Evolutionary conservation across 2,888 invertebrate genomes (phyloP).

Genomic region (Yponomeuta sedellus): DNA sequence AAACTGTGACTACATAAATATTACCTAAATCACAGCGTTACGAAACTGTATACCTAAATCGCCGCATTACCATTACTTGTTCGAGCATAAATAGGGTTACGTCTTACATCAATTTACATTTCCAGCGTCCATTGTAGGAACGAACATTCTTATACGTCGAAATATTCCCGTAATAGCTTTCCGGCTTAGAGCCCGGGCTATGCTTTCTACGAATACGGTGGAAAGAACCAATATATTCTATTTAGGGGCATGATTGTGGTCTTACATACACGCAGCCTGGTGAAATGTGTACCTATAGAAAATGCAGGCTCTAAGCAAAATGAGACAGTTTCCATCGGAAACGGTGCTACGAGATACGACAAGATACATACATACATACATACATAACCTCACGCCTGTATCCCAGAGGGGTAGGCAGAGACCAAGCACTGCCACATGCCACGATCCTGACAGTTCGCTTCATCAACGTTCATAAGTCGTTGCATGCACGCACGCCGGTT

Average conservation of each 20-base stretch:
- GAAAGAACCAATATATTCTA: background rate
- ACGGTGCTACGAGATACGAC: background rate
- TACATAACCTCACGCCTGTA: no score
- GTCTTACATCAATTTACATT: background rate
- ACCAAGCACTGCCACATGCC: no score
- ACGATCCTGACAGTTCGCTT: no score
- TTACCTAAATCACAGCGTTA: background rate
- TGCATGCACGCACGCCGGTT: no score
- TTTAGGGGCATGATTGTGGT: constrained; percentile 1
- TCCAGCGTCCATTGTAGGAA: background rate
- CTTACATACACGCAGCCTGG: background rate
- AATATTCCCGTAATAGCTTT: constrained; percentile 3
- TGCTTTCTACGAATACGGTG: background rate
- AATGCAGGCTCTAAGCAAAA: background rate
- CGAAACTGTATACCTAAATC: background rate
- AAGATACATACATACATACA: no score
- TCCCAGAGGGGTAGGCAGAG: no score
- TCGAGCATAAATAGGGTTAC: background rate
- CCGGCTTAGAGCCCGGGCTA: background rate
- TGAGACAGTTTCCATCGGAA: background rate
- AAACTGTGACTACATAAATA: background rate
- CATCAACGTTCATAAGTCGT: no score
- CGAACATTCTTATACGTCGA: background rate
- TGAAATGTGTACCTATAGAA: background rate
- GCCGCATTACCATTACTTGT: background rate